Conservation (phyloP, 2,888 invertebrate genomes). For the Polylopha cassiicola region DNA sequence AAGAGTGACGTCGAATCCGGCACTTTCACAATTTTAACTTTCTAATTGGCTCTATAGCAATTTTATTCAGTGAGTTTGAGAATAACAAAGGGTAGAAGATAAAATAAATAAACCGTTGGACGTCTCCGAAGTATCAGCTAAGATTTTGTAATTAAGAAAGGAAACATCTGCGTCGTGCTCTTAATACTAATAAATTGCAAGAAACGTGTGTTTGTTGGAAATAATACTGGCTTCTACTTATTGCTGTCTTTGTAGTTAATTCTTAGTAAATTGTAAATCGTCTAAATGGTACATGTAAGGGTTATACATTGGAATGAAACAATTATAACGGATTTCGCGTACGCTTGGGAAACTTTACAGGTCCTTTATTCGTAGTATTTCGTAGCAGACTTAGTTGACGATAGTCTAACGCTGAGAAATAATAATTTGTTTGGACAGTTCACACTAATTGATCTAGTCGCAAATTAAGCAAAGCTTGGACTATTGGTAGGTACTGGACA, state of each 20-base stretch:
- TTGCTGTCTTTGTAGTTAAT: neutral
- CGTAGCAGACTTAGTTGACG: too few relatives aligned
- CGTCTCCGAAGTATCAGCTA: slow-evolving; percentile 34
- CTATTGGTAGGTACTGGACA: too few relatives aligned
- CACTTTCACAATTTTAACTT: slow-evolving; percentile 11
- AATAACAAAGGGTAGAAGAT: slow-evolving; percentile 59
- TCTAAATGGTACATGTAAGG: too few relatives aligned
- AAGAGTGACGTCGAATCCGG: slow-evolving; percentile 10
- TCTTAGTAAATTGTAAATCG: neutral
- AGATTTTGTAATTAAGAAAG: slow-evolving; percentile 43
- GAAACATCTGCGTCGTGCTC: slow-evolving; percentile 34
- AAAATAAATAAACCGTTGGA: slow-evolving; percentile 57
- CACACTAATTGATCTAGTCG: too few relatives aligned
- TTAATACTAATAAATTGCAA: slow-evolving; percentile 18
- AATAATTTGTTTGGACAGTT: too few relatives aligned
- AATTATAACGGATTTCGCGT: too few relatives aligned
- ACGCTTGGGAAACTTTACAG: too few relatives aligned
- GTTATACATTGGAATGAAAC: too few relatives aligned
- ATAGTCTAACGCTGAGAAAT: too few relatives aligned
- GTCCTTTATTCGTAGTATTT: too few relatives aligned
- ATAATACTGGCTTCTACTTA: slow-evolving; percentile 7
- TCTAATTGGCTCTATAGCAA: slow-evolving; percentile 57
- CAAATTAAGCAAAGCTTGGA: too few relatives aligned
- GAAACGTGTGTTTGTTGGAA: slow-evolving; percentile 11
- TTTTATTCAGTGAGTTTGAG: slow-evolving; percentile 45